These are phyloP conservation scores for Zoroaster sp. DNA, from an alignment of 53 echinoderm and acorn worm genomes.

Conservation along the genomic window DNA sequence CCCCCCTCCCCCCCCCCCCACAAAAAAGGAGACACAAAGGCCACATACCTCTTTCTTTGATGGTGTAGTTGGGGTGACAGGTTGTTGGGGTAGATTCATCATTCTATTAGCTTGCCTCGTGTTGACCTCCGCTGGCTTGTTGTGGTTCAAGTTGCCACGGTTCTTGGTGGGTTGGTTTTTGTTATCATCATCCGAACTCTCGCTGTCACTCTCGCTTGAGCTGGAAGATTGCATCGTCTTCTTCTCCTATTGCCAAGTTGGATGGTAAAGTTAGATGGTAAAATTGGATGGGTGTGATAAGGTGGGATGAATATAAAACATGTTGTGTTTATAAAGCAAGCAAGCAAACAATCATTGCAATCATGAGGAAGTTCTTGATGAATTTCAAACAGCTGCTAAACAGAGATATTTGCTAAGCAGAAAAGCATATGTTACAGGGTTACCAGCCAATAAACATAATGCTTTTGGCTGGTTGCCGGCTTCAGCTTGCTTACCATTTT, in stretches of 20 bases:
- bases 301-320: neutral
- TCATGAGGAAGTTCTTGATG: neutral
- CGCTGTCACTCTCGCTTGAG: slow-evolving; percentile 85
- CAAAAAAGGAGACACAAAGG: no score
- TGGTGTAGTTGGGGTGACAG: slow-evolving; percentile 65
- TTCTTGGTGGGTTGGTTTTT: slow-evolving; percentile 62
- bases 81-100: slow-evolving; percentile 61
- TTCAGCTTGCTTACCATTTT: no score
- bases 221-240: slow-evolving; percentile 96
- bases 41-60: slow-evolving; percentile 92
- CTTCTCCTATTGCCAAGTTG: slow-evolving; percentile 78
- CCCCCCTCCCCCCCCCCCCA: no score
- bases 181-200: slow-evolving; percentile 84
- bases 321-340: neutral
- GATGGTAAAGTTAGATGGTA: neutral
- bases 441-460: no score
- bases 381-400: neutral
- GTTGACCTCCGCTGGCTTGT: slow-evolving; percentile 46
- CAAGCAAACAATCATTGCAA: neutral
- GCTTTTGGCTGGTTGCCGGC: no score
- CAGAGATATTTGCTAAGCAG: no score
- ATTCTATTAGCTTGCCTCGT: slow-evolving; percentile 64
- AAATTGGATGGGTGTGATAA: neutral
- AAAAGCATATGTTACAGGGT: no score
- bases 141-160: slow-evolving; percentile 53